Evolutionary conservation across 2,797 vertebrate genomes (phyloP), one percentile per base, ranked within the genome.

Genomic region (Galago senegalensis): DNA sequence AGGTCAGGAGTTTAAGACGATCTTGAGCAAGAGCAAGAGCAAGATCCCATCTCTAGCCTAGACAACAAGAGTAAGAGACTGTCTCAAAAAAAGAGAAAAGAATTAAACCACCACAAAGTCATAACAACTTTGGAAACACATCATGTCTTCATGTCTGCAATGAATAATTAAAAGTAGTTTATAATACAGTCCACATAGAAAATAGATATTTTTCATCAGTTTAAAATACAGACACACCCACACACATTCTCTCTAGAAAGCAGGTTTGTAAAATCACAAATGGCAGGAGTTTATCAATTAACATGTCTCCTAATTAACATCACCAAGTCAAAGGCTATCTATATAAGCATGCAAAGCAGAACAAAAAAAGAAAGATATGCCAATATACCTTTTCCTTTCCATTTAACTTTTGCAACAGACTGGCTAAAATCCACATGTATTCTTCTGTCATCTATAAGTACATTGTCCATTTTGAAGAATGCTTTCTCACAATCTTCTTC

Each of bases 371-470:
- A 17, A 69, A 95, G 40, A 6, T 17, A 91, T 94, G 40, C 0
- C 12, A 23, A 97, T 91, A 79, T 96, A 99, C 99, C 99, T 99
- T 99, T 99, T 87, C 99, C 99, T 98, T 99, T 99, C 99, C 99
- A 99, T 95, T 99, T 99, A 95, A 99, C 99, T 98, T 99, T 99
- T 67, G 99, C 98, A 20, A 99, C 99, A 2, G 99, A 99, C 98
- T 99, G 99, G 98, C 99, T 99, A 98, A 99, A 99, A 98, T 99
- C 99, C 65, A 99, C 99, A 0, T 99, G 99, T 96, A 99, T 99
- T 70, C 99, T 98, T 9, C 99, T 98, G 97, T 99, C 99, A 89
- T 99, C 99, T 85, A 99, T 99, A 89, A 99, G 99, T 31, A 99
- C 99, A 0, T 99, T 99, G 98, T 99, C 99, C 99, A 99, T 99